Base-by-base conservation (phyloP, 2,797 vertebrate genomes). In the Melanotaenia nigrans region DNA sequence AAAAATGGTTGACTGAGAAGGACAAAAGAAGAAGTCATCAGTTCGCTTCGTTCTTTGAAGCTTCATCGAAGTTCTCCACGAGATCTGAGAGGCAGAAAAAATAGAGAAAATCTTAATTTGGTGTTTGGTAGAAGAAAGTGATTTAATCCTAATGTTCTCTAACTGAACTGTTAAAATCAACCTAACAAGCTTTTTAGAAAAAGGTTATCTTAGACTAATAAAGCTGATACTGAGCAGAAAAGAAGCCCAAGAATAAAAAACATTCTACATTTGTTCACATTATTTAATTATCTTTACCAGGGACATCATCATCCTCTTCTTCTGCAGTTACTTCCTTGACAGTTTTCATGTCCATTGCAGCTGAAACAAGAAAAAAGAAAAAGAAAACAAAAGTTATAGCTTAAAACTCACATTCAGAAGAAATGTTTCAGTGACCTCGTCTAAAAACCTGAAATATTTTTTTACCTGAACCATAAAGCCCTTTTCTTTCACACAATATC, bases 21-120 rank as follows among this genome's bases (percentile, higher is more conserved):
- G 22, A 14, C 25, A 66, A 22, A 2, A 6, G 14, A 2, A 6
- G 14, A 57, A 38, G 57, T 88, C 61, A 92, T 96, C 95, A 99
- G 95, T 98, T 98, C 77, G 97, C 97, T 95, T 99, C 97, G 57
- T 99, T 96, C 94, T 99, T 99, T 85, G 98, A 99, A 65, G 98
- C 96, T 90, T 99, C 98, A 78, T 99, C 97, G 87, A 98, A 99
- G 93, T 99, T 99, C 95, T 98, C 97, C 95, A 99, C 97, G 24
- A 99, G 97, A 95, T 99, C 98, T 99, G 94, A 3, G 78, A 86
- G 87, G 61, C 24, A 65, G 22, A 35, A 64, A 76, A 12, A 33
- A 56, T 4, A 30, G 28, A 63, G 16, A 2, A 1, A 4, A 33
- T 81, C 2, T 28, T 24, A 13, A 35, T 18, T 45, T 36, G 54